Percentiles rank a stretch among this genome's conserved stretches.
These are phyloP conservation scores for Alentia gelatinosa DNA, from an alignment of 2,888 invertebrate genomes.

Conservation along the genomic window DNA sequence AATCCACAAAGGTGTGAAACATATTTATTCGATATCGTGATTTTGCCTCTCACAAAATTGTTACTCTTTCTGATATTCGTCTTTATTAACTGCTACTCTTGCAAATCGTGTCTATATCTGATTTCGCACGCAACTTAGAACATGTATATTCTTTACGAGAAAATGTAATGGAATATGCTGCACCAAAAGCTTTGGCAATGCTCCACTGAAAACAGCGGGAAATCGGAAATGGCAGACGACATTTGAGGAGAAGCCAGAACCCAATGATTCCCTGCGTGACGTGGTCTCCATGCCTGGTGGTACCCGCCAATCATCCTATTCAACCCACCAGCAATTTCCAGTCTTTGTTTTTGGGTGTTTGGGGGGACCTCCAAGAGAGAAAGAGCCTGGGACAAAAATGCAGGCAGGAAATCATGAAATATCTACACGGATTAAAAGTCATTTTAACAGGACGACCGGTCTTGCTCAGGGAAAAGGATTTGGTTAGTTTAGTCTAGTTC, in stretches of 20 bases:
- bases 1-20: too few species aligned
- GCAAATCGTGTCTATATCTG: too few species aligned
- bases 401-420: not conserved
- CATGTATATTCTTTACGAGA: too few species aligned
- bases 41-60: too few species aligned
- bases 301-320: not conserved
- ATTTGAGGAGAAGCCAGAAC: not conserved
- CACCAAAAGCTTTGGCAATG: not conserved
- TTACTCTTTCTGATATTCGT: too few species aligned
- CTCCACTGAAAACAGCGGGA: not conserved
- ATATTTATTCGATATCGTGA: too few species aligned
- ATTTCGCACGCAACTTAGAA: too few species aligned
- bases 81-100: too few species aligned
- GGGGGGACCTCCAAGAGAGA: not conserved
- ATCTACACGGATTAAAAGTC: not conserved
- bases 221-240: not conserved
- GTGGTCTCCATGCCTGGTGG: not conserved
- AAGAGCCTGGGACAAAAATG: too few species aligned
- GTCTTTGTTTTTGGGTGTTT: not conserved
- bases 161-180: too few species aligned
- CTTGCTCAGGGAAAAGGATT: not conserved
- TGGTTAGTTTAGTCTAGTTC: not conserved
- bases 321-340: not conserved
- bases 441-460: not conserved
- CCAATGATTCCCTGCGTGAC: not conserved